A percentile compares a stretch with the other conserved stretches of the same genome.
Conservation (phyloP, 2,888 invertebrate species). For the Melikaiella ostensackeni region DNA sequence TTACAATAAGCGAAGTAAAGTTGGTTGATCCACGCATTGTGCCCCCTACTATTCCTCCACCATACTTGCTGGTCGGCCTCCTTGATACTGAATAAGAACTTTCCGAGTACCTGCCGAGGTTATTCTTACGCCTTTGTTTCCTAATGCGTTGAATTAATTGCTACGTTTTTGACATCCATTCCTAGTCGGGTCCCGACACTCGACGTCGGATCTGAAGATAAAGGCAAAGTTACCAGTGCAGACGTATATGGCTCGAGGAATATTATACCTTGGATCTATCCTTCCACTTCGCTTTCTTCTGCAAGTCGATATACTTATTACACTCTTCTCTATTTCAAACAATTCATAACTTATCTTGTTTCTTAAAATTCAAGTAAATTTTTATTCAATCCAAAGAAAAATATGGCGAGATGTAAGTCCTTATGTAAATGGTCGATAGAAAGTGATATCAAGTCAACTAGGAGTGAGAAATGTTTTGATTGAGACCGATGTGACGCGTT, state of each 20-base stretch:
- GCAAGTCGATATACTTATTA: too few species aligned
- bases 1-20: constrained; percentile 73
- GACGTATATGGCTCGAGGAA: constrained; percentile 42
- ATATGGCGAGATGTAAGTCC: background rate
- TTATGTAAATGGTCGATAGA: background rate
- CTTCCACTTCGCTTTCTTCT: background rate
- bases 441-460: background rate
- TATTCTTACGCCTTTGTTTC: constrained; percentile 74
- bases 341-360: background rate
- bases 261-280: background rate
- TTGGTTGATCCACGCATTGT: constrained; percentile 73
- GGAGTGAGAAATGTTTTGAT: background rate
- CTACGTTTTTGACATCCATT: constrained; percentile 76
- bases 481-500: background rate
- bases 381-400: background rate
- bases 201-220: constrained; percentile 66
- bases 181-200: constrained; percentile 67
- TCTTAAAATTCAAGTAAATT: background rate
- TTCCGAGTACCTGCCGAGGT: constrained; percentile 42
- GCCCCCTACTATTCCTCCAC: constrained; percentile 55
- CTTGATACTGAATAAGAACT: too few species aligned
- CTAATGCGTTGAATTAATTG: constrained; percentile 74
- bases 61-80: constrained; percentile 53
- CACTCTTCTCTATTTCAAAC: too few species aligned
- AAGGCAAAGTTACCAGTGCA: constrained; percentile 64